Percentiles rank a stretch among this genome's conserved stretches.
Evolutionary conservation across 2,888 invertebrate genomes (phyloP).

Genomic region (Capitulum mitella): DNA sequence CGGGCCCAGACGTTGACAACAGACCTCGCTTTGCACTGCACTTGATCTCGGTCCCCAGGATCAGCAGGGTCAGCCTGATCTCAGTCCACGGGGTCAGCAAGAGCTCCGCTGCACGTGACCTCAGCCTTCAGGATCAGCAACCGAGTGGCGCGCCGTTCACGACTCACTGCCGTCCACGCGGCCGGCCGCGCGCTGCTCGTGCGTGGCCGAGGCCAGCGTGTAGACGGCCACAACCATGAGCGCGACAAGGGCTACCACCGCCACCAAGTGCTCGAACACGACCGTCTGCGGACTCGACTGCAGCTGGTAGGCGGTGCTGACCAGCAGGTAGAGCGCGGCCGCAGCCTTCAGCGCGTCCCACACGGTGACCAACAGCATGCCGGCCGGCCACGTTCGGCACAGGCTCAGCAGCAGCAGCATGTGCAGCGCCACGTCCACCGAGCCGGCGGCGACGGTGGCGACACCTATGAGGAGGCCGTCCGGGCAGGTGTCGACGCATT

Average conservation of each 20-base stretch:
- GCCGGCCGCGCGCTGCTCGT: background rate
- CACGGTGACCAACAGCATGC: background rate
- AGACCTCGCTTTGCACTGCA: too few relatives aligned
- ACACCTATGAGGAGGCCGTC: background rate
- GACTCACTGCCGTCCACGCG: background rate
- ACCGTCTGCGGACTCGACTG: background rate
- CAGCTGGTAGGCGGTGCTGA: background rate
- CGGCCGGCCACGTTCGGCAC: background rate
- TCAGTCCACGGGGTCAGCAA: background rate
- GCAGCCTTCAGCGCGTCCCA: conserved; percentile 1
- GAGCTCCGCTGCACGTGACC: background rate
- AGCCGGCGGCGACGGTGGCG: background rate
- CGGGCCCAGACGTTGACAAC: too few relatives aligned
- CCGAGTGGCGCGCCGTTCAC: background rate
- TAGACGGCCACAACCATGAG: background rate
- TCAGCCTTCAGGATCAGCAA: background rate
- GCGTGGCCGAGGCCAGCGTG: background rate
- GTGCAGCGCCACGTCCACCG: background rate
- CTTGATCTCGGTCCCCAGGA: background rate
- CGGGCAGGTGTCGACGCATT: background rate
- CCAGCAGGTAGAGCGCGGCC: background rate
- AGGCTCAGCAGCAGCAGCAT: background rate
- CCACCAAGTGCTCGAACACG: background rate
- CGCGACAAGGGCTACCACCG: background rate
- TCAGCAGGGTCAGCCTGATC: background rate